Evolutionary conservation across 2,888 invertebrate genomes (phyloP), one percentile per base, ranked within the genome.

Genomic region (Andrena praecox): DNA sequence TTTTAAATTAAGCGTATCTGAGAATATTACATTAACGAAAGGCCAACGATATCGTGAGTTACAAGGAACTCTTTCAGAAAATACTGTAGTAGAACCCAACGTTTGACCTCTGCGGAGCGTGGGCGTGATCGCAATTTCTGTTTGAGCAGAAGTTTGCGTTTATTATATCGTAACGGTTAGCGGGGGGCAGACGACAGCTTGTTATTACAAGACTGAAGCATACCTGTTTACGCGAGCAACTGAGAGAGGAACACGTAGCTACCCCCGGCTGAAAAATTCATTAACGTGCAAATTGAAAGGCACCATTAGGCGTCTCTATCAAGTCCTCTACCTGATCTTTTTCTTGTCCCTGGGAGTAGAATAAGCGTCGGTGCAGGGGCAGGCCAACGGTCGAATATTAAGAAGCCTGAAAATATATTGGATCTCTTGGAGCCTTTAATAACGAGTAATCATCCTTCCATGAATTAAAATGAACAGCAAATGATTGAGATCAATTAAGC

Each of bases 261-360:
- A 75, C 79, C 60, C 72, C 72, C 42, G 42, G 8, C 76, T 76
- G 80, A 89, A 89, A 90, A 87, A 86, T 89, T 91, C 90, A 91
- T 91, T 90, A 89, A 90, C 84, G 89, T 88, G 90, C 89, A 91
- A 91, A 91, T 91, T 88, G 89, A 91, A 87, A 89, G 87, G 86
- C 86, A 77, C 70, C 77, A 72, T 72, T 77, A 77, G 69, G 70
- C 59, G 24, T 81, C 73, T 78, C 64, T 73, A 78, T 77, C 72
- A 72, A 63, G 48, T 56, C 10, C 29, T 54, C 31, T 50, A 50
- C 68, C 42, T 77, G 62, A 72, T 67, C 67, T 59, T 73, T 56
- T 59, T 50, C 68, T 56, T 66, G 48, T 33, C 59, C 10, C 42
- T 16, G 0, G 50, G 62, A 48, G 20, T 20, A 50, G 62, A 59